Evolutionary conservation across 2,113 vertebrate genomes (phyloP).

Genomic region (Myotis davidii): DNA sequence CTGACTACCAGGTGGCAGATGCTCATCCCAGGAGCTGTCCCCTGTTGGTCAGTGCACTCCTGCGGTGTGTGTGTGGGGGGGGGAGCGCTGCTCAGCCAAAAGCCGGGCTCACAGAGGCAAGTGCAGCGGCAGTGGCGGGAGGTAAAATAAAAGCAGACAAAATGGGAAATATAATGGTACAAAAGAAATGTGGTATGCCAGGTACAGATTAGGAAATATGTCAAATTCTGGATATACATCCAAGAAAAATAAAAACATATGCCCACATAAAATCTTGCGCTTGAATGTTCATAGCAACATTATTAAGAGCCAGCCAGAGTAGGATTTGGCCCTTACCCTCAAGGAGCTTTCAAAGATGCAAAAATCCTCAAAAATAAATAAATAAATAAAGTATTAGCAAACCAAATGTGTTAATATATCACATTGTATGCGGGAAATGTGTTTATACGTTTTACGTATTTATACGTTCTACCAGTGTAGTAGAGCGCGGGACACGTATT

Average conservation of each 20-base stretch:
- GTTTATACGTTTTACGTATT: too few relatives aligned
- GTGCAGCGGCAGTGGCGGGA: too few relatives aligned
- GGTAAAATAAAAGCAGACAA: not conserved
- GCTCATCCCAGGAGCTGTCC: too few relatives aligned
- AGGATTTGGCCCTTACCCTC: not conserved
- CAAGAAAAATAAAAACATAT: not conserved
- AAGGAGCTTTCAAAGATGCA: not conserved
- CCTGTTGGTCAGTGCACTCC: too few relatives aligned
- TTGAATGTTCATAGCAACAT: not conserved
- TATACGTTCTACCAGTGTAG: too few relatives aligned
- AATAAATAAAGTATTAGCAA: not conserved
- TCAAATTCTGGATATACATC: not conserved
- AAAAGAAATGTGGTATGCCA: not conserved
- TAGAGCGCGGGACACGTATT: too few relatives aligned
- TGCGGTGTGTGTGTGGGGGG: too few relatives aligned
- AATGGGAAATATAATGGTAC: not conserved
- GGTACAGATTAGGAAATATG: constrained; percentile 22
- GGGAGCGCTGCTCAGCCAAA: too few relatives aligned
- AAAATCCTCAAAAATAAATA: not conserved
- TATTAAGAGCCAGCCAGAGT: not conserved
- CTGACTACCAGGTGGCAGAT: too few relatives aligned
- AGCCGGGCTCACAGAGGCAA: too few relatives aligned
- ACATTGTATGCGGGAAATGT: too few relatives aligned
- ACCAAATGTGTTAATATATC: not conserved
- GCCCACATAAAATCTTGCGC: not conserved